Evolutionary conservation across 2,888 invertebrate species (phyloP).

Genomic region (Andrena flavipes): DNA sequence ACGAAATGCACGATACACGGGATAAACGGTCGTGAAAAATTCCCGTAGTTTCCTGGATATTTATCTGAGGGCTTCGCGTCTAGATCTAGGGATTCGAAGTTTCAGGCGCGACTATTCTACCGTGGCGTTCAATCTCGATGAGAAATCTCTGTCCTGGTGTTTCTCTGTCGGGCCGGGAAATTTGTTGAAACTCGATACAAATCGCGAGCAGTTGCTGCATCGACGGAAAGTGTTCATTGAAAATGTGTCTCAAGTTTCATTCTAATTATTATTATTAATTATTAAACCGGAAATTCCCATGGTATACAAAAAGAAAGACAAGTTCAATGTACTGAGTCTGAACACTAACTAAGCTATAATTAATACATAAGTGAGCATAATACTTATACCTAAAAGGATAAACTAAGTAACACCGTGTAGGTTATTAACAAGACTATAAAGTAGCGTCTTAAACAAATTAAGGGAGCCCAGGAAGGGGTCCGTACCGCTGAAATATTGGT

Average conservation of each 20-base stretch:
- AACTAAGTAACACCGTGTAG: too few relatives aligned
- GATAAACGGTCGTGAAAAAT: slow-evolving; percentile 53
- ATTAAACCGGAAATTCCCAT: too few relatives aligned
- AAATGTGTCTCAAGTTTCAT: background rate
- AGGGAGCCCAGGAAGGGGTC: too few relatives aligned
- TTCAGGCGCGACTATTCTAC: slow-evolving; percentile 38
- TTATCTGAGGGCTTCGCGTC: slow-evolving; percentile 46
- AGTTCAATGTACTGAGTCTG: too few relatives aligned
- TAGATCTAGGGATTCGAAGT: slow-evolving; percentile 50
- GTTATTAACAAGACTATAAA: too few relatives aligned
- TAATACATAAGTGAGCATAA: too few relatives aligned
- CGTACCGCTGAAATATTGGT: too few relatives aligned
- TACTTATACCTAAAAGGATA: too few relatives aligned
- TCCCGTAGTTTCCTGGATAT: slow-evolving; percentile 39
- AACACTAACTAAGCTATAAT: too few relatives aligned
- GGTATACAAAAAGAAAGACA: too few relatives aligned
- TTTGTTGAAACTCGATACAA: slow-evolving; percentile 22
- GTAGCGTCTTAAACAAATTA: too few relatives aligned
- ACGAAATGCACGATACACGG: slow-evolving; percentile 38
- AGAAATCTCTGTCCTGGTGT: slow-evolving; percentile 15
- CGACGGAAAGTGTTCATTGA: background rate
- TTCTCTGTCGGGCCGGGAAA: slow-evolving; percentile 5
- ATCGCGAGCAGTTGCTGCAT: background rate
- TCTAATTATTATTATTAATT: too few relatives aligned
- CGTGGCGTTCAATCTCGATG: slow-evolving; percentile 51